Evolutionary conservation across 2,797 vertebrate species (phyloP).

Genomic region (Dendrocincla fuliginosa): DNA sequence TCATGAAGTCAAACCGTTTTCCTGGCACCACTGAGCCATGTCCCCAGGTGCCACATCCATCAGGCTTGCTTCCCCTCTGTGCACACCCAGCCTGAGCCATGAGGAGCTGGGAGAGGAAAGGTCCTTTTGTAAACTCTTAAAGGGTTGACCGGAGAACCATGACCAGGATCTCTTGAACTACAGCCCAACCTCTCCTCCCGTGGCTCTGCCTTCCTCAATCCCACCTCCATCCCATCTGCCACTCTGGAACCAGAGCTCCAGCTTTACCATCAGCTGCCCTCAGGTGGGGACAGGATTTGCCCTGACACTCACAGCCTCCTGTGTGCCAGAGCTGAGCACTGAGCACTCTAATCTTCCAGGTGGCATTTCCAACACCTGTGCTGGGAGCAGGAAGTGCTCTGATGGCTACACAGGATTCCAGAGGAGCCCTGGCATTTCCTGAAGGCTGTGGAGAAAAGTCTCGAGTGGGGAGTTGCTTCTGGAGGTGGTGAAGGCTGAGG

Average conservation of each 20-base stretch:
- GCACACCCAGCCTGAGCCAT: fast-evolving
- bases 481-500: not conserved
- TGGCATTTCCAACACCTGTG: not conserved
- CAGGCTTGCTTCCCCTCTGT: not conserved
- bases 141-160: not conserved
- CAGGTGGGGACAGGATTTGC: not conserved
- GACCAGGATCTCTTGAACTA: not conserved
- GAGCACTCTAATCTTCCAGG: not conserved
- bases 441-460: not conserved
- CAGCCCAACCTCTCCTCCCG: slow-evolving; percentile 13
- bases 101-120: not conserved
- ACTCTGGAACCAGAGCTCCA: slow-evolving; percentile 15
- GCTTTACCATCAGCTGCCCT: not conserved
- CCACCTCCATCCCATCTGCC: slow-evolving; percentile 69
- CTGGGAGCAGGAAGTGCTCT: not conserved
- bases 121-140: not conserved
- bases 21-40: not conserved
- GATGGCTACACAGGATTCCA: not conserved
- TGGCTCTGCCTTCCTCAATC: slow-evolving; percentile 50
- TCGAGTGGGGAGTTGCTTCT: not conserved
- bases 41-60: not conserved
- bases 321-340: not conserved
- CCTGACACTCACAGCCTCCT: not conserved
- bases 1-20: not conserved
- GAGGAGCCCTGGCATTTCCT: not conserved